Evolutionary conservation across 2,888 invertebrate species (phyloP), one percentile per base, ranked within the genome.

Genomic region (Tolmerus cingulatus): DNA sequence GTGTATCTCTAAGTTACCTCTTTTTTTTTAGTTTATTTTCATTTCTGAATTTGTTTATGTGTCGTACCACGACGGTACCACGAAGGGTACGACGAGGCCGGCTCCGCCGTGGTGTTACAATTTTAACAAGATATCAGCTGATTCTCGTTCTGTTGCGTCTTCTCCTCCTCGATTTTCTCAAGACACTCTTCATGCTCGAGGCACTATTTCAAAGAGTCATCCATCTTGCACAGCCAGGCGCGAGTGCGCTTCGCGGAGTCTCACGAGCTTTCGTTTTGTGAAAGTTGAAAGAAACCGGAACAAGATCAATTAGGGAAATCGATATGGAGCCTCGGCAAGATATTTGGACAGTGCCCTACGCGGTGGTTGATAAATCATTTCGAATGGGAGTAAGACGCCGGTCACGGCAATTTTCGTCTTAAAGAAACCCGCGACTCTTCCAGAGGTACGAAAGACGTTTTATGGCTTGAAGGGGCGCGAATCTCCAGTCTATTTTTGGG

Each of bases 1-100:
- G 86, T 88, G 86, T 86, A 88, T 87, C 84, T 88, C 85, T 86
- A 66, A 84, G 87, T 85, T 87, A 85, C 78, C 77, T 74, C 76
- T 87, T 82, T 74, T 76, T 87, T 76, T 77, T 76, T 51, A 40
- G 16, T 78, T 74, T 76, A 34, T 87, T 77, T 85, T 14, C 79
- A 55, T 86, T 74, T 86, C 43, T 86, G 51, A 86, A 78, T 79
- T 79, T 79, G 78, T 55, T 87, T 66, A 37, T 87, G 30, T 87
- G 57, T 78, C 77, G 57, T 87, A 66, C 66, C 79, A 30, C 19
- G 76, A 19, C 46, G 43, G 23, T 40, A 40, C 12, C 23, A n/a
- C 37, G 66, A 30, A 43, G 81, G 55, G 30, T 55, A 55, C n/a
- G 16, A n/a, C 30, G 30, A n/a, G 37, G 34, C n/a, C 84, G 84